phyloP scores from a whole-genome alignment of 1,140 invertebrate genomes.

The Pogonomyrmex californicus region DNA sequence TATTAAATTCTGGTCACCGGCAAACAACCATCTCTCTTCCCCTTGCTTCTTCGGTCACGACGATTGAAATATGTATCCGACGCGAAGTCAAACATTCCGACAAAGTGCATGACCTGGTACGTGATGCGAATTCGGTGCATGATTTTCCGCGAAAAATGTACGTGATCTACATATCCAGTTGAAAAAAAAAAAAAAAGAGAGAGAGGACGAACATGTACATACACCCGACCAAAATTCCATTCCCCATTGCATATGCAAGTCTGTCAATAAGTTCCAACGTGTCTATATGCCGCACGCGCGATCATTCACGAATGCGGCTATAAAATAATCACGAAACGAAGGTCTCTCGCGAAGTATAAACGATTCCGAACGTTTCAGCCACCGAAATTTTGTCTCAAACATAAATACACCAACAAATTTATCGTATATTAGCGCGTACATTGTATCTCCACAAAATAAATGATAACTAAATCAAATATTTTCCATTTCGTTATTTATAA shows the following conservation, averaged over 20 bases:
- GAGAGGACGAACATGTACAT: constrained; percentile 5
- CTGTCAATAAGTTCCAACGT: constrained; percentile 27
- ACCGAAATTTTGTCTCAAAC: background rate
- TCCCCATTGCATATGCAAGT: constrained; percentile 44
- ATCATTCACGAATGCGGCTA: background rate
- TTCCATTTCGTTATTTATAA: constrained; percentile 4
- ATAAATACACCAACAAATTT: background rate
- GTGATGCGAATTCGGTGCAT: constrained; percentile 79
- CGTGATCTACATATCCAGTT: constrained; percentile 37
- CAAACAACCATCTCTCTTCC: constrained; percentile 78
- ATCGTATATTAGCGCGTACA: background rate
- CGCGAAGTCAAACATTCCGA: constrained; percentile 81
- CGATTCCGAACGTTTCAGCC: background rate
- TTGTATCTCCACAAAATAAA: background rate
- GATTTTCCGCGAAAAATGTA: constrained; percentile 65
- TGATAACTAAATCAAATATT: constrained; percentile 21
- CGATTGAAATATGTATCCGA: constrained; percentile 85
- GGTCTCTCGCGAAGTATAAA: background rate
- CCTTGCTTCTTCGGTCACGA: constrained; percentile 74
- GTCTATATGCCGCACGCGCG: background rate
- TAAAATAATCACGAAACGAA: constrained; percentile 36
- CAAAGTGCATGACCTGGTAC: constrained; percentile 79
- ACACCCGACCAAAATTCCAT: constrained; percentile 21
- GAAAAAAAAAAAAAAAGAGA: constrained; percentile 33
- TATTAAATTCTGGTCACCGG: constrained; percentile 85